Base-by-base conservation (phyloP, 1,140 invertebrate species). In the Ridgeia piscesae region DNA sequence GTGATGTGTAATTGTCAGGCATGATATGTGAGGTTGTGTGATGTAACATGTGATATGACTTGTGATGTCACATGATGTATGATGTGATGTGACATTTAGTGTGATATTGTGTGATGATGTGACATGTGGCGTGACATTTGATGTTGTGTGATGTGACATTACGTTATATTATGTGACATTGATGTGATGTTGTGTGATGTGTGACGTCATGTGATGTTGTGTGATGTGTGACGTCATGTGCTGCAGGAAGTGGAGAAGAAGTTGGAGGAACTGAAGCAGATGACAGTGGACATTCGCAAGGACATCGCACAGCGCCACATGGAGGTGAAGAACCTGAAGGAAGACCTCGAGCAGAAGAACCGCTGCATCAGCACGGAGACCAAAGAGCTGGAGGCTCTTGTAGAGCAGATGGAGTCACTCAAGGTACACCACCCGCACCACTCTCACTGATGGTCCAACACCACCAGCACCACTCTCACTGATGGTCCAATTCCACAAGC, bases 171-270 rank as follows among this genome's bases (percentile, higher is more conserved):
- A 89, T 89, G 89, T 33, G 34, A 89, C 34, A 33, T n/a, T n/a
- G n/a, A n/a, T n/a, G n/a, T n/a, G n/a, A n/a, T n/a, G n/a, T n/a
- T n/a, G n/a, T 2, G n/a, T 42, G 89, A 90, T 90, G 58, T 77
- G 58, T 31, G 27, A 17, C 6, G 35, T 90, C 21, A 33, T 33
- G 34, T 34, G 33, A 34, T 92, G 27, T 77, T 92, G 34, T 93
- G 31, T 92, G 17, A 34, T 93, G 93, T 42, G 34, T 34, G 33
- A 34, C 90, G 34, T 77, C 92, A 31, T 93, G 31, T 92, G 17
- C 35, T 93, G 93, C 14, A 96, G 95, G 95, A 96, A 93, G 94
- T 95, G n/a, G 95, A 96, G 92, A 95, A 95, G 91, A 96, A 96
- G 93, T 94, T 95, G 21, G 95, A 96, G 92, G 94, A 96, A 91